These are phyloP conservation scores for Sesia apiformis DNA, from an alignment of 2,888 invertebrate species.

Conservation along the genomic window DNA sequence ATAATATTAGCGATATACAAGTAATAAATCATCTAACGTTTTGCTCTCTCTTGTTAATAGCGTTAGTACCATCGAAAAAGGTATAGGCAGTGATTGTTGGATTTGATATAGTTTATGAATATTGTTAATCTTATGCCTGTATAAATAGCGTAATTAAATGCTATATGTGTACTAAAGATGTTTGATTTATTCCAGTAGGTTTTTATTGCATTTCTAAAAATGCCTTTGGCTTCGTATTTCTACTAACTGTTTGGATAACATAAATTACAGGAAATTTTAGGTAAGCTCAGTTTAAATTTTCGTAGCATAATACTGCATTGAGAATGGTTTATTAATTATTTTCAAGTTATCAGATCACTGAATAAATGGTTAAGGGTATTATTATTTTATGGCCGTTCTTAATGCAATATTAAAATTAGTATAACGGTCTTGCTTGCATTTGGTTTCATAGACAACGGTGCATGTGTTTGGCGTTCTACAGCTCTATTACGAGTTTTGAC, in stretches of 20 bases:
- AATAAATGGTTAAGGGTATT: too few species aligned
- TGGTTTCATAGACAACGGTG: too few species aligned
- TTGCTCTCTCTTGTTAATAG: conserved; percentile 70
- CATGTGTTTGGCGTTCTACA: too few species aligned
- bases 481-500: too few species aligned
- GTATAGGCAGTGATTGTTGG: conserved; percentile 73
- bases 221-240: conserved; percentile 29
- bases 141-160: conserved; percentile 74
- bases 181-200: conserved; percentile 66
- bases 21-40: conserved; percentile 50
- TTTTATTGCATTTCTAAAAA: conserved; percentile 19
- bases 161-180: conserved; percentile 68
- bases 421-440: too few species aligned
- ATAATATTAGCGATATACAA: conserved; percentile 33
- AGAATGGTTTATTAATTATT: too few species aligned
- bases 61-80: conserved; percentile 67
- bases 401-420: too few species aligned
- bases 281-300: conserved; percentile 37
- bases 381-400: too few species aligned
- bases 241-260: conserved; percentile 38
- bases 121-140: conserved; percentile 74
- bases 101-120: conserved; percentile 75
- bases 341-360: too few species aligned
- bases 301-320: background rate
- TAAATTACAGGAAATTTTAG: conserved; percentile 42